These are phyloP conservation scores for human (Homo sapiens) DNA, from an alignment of 2,113 vertebrate genomes.

Conservation along the genomic window DNA sequence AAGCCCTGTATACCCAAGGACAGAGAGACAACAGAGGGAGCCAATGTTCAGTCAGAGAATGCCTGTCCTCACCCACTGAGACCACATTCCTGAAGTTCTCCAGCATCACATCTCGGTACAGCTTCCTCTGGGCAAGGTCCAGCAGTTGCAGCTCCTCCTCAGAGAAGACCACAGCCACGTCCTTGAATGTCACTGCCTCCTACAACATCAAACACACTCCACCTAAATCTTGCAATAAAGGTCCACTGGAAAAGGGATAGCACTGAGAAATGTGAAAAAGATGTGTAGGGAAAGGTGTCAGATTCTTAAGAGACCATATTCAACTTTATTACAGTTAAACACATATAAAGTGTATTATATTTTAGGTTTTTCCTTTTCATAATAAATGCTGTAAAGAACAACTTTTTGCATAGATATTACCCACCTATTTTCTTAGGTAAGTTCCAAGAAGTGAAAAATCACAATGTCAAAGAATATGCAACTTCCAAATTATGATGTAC, in stretches of 20 bases:
- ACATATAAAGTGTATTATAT: neutral
- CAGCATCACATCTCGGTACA: slow-evolving; percentile 61
- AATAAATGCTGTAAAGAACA: neutral
- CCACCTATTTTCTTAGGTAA: neutral
- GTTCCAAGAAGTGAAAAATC: neutral
- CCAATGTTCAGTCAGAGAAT: neutral
- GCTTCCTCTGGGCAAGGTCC: neutral
- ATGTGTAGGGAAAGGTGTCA: neutral
- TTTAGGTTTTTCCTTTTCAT: neutral
- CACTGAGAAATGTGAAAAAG: neutral
- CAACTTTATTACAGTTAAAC: neutral
- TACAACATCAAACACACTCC: neutral
- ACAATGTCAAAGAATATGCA: neutral
- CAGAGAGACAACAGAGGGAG: neutral
- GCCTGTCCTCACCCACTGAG: slow-evolving; percentile 50
- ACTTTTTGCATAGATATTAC: neutral
- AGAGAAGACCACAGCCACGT: slow-evolving; percentile 63
- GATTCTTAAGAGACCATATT: neutral
- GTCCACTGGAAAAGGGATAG: neutral
- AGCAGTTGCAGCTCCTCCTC: slow-evolving; percentile 61
- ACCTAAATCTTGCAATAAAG: neutral
- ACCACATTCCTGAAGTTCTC: slow-evolving; percentile 72
- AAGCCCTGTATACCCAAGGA: neutral
- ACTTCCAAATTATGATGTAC: neutral
- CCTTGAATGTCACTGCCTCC: slow-evolving; percentile 56